Percentiles rank a stretch among this genome's conserved stretches.
phyloP scores from a whole-genome alignment of 2,113 vertebrate species.

The Chaetops frenatus region DNA sequence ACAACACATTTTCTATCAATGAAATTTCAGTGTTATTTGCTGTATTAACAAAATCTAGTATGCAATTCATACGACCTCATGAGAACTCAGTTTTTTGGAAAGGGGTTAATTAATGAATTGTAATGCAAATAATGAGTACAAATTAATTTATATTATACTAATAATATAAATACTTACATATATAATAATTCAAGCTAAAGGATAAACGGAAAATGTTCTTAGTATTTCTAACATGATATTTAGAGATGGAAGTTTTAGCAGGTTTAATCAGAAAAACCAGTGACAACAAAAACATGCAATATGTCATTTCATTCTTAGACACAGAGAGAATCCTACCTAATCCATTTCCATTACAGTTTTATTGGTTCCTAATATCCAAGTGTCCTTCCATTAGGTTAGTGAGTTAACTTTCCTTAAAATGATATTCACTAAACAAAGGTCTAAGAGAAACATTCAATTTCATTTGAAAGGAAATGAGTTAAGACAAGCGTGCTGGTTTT shows the following conservation, averaged over 20 bases:
- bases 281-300: background rate
- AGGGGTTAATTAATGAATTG: background rate
- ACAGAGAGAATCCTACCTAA: background rate
- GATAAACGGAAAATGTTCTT: background rate
- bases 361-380: background rate
- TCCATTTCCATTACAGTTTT: background rate
- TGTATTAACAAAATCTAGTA: background rate
- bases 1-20: background rate
- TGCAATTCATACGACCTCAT: background rate
- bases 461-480: background rate
- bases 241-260: background rate
- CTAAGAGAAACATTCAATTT: background rate
- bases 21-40: background rate
- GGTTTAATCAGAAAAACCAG: background rate
- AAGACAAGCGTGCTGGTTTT: background rate
- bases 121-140: background rate
- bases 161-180: background rate
- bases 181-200: background rate
- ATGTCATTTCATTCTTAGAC: background rate
- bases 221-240: background rate
- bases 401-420: background rate
- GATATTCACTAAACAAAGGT: background rate
- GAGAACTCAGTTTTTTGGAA: background rate
- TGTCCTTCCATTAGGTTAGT: background rate
- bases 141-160: background rate